Base-by-base conservation (phyloP, 2,888 invertebrate genomes). In the Archips crataeganus region DNA sequence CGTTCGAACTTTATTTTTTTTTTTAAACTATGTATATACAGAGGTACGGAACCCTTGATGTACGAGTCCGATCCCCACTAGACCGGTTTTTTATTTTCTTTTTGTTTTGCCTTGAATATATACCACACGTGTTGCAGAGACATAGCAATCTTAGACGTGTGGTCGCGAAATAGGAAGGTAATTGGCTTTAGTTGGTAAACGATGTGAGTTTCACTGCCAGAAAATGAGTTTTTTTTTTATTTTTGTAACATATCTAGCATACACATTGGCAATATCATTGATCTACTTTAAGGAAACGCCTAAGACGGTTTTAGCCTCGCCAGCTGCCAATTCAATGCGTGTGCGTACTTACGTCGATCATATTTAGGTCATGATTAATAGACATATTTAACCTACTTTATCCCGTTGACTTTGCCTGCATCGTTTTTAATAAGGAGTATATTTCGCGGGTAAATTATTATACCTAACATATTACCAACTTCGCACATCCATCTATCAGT, bases 291-390 rank as follows among this genome's bases (percentile, higher is more conserved):
- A 69, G 69, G 69, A 74, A 74, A 64, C 60, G 60, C 59, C n/a
- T n/a, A 34, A 15, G 57, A 67, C 69, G 49, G 54, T 60, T 74
- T 70, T 74, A 70, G 69, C 49, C 10, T 6, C 34, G 45, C 66
- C 70, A 36, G 69, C 74, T 74, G 74, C 74, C 64, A 72, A 67
- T 23, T 65, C 54, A 42, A 32, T 69, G 61, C 65, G 64, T 69
- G 32, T 65, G 60, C 69, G 64, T 59, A 51, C 65, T 57, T 67
- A 57, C 42, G 54, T 60, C 72, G 62, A 72, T 68, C 45, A 45
- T 70, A 70, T 54, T 74, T 65, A 70, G 70, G 69, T 74, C 74
- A 61, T 67, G 72, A 67, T 69, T 71, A 67, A 71, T 72, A 62
- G 54, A 10, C 23, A 34, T 61, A 57, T 11, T 11, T 23, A 9